Evolutionary conservation across 1,140 invertebrate species (phyloP).

Genomic region (Melanaphis sacchari): DNA sequence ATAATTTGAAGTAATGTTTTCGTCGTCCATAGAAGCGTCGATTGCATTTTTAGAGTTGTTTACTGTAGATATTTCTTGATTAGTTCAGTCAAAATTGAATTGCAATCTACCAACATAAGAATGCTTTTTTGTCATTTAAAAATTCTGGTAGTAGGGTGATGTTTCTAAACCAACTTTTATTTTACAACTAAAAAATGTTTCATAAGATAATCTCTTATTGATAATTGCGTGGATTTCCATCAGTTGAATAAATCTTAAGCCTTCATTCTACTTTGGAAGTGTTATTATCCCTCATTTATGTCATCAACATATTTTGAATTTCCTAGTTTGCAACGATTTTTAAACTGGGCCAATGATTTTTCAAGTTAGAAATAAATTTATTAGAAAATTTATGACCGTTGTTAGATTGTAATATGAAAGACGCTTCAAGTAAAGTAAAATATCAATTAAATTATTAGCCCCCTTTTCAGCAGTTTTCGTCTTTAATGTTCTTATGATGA

Average conservation of each 20-base stretch:
- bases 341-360: background rate
- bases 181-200: no score
- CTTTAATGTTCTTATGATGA: no score
- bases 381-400: background rate
- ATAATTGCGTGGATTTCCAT: background rate
- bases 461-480: no score
- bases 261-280: background rate
- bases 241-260: background rate
- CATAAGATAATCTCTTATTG: background rate
- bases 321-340: background rate
- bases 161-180: no score
- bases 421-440: background rate
- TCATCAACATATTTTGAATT: background rate
- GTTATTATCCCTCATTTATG: background rate
- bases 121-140: no score
- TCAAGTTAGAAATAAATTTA: background rate
- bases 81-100: no score
- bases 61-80: no score
- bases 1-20: no score
- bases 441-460: background rate
- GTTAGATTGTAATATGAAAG: background rate
- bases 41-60: no score
- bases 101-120: no score
- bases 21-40: no score
- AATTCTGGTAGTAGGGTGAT: no score